Base-by-base conservation (phyloP, 2,797 vertebrate species). In the Smutsia temminckii region DNA sequence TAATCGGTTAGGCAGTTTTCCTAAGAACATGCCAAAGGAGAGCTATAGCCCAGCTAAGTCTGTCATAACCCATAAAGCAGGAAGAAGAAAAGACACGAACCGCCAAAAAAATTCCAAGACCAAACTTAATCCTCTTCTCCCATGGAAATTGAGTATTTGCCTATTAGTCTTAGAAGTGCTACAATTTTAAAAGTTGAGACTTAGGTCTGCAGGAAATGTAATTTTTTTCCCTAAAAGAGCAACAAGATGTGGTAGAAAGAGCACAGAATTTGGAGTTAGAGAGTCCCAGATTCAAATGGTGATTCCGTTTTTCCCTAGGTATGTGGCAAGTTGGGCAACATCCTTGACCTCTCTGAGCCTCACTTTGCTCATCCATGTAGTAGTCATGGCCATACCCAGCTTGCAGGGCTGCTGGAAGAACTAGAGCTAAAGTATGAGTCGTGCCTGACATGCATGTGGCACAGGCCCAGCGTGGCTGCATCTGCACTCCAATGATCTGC, bases 31-130 rank as follows among this genome's bases (percentile, higher is more conserved):
- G 49, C 21, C 55, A 78, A 78, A 87, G 10, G 27, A 86, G n/a
- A 18, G 9, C 78, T 46, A 83, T 42, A 2, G 7, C 11, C 10
- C 46, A 93, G 51, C 8, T 46, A 51, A 78, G 37, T 74, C 21
- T 81, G 4, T 72, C n/a, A 37, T n/a, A 63, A 74, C 46, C 8
- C 4, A 11, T 53, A 75, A 84, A 63, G 2, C 53, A 68, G 16
- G n/a, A 69, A 78, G 10, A 85, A 89, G 18, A 63, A 81, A 75
- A 88, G 16, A 8, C 1, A 17, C 46, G 0, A 20, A 63, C 23
- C 49, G 72, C 11, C 29, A 74, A 88, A 71, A 71, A 68, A 61
- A n/a, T 34, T 27, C 25, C 42, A 81, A 93, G 89, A 40, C 81
- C 57, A 85, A 27, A 42, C 11, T 53, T 89, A 34, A 83, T 34